phyloP scores from a whole-genome alignment of 2,797 vertebrate genomes.

The Pangasius sanitwongsei region DNA sequence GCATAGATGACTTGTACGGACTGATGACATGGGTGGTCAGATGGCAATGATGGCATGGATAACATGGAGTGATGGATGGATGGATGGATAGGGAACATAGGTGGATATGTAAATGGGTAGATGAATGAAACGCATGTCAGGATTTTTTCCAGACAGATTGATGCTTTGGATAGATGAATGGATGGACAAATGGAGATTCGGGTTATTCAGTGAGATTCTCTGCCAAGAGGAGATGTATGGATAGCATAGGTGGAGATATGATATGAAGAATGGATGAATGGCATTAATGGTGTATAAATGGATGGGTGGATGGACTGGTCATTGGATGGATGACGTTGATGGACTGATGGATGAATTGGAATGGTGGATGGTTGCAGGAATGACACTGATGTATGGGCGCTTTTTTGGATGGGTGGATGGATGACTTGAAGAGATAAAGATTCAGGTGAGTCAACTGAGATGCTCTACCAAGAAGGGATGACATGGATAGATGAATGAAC shows the following conservation, averaged over 20 bases:
- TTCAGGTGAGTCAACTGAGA: neutral
- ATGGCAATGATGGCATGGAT: neutral
- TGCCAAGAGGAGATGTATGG: neutral
- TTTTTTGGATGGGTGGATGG: neutral
- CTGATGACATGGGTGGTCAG: neutral
- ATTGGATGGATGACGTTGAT: too few species aligned
- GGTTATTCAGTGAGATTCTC: neutral
- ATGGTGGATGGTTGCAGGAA: neutral
- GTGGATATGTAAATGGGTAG: neutral
- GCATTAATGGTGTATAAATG: too few species aligned
- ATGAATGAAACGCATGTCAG: too few species aligned
- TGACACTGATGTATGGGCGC: too few species aligned
- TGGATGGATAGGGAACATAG: neutral
- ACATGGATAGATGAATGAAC: neutral
- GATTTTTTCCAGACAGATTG: neutral
- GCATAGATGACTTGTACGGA: neutral
- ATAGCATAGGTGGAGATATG: neutral
- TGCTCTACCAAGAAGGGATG: neutral
- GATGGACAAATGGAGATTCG: neutral
- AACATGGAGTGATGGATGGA: neutral
- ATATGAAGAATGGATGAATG: neutral
- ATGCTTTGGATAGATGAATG: neutral
- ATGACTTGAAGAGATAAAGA: neutral
- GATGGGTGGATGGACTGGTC: neutral
- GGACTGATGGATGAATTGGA: neutral